Conservation (phyloP, 2,888 invertebrate genomes). For the Nesidiocoris tenuis region DNA sequence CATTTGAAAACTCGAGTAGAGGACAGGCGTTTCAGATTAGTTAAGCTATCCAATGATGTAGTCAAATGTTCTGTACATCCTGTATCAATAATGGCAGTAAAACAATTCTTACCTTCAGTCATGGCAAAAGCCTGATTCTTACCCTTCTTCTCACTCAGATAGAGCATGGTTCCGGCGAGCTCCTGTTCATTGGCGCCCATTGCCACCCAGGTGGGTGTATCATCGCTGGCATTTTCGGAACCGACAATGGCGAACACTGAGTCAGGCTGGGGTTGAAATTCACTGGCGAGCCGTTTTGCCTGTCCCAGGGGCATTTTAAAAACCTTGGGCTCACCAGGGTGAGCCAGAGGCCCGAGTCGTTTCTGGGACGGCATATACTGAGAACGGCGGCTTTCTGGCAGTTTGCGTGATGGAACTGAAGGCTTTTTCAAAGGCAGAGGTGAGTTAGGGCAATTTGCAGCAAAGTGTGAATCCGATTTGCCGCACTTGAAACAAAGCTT, state of each 20-base stretch:
- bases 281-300: background rate
- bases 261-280: background rate
- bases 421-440: background rate
- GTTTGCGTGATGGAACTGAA: background rate
- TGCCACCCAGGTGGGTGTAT: background rate
- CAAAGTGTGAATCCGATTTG: background rate
- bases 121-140: background rate
- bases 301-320: constrained; percentile 10
- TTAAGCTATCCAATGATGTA: background rate
- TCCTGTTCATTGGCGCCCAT: background rate
- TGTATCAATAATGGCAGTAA: background rate
- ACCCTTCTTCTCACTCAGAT: background rate
- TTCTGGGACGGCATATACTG: background rate
- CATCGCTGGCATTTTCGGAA: background rate
- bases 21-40: background rate
- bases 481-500: constrained; percentile 9
- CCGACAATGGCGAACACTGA: background rate
- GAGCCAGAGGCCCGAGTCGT: background rate
- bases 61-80: background rate
- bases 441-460: constrained; percentile 1
- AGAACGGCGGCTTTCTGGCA: background rate
- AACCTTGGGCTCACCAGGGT: background rate
- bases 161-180: too few species aligned
- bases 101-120: background rate
- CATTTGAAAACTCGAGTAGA: background rate